Evolutionary conservation across 2,888 invertebrate species (phyloP), one percentile per base, ranked within the genome.

Genomic region (Drosophila meridionalis): DNA sequence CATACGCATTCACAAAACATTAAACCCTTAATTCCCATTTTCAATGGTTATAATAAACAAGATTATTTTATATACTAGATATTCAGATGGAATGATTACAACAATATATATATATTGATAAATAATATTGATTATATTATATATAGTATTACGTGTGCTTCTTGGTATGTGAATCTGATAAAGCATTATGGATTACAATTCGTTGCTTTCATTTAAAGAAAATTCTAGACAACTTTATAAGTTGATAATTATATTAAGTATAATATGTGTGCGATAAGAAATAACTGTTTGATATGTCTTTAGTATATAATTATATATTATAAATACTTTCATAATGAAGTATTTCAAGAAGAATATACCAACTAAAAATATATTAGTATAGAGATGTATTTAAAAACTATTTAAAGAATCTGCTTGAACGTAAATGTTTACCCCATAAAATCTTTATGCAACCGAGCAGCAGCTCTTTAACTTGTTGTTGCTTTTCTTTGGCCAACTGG

Each of bases 101-200:
- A 9, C 0, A 52, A 14, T 34, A 34, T 52, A 5, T 50, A 8
- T 52, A 5, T 50, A 8, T 7, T 30, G 9, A 50, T 50, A 50
- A 5, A 48, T 30, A 48, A 48, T 30, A 32, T 32, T 32, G 50
- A 32, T 50, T 32, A 32, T 32, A 20, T 11, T 34, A 11, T 34
- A 20, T 48, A 48, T n/a, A 20, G n/a, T 20, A 50, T 11, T 60
- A 47, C 40, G 69, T 62, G 34, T 28, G 36, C 28, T 36, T 55
- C 26, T 38, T 61, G 61, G 9, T 32, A 57, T 58, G 32, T 53
- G 69, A 45, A 42, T n/a, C 36, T 32, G 47, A 52, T 57, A 57
- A 12, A 30, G 32, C 30, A 7, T 38, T 20, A 1, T 12, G 40
- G 32, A 40, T 20, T 65, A 9, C 20, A 20, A 38, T 50, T 52